Conservation (phyloP, 2,113 vertebrate genomes). For the Corythornis madagascariensis region DNA sequence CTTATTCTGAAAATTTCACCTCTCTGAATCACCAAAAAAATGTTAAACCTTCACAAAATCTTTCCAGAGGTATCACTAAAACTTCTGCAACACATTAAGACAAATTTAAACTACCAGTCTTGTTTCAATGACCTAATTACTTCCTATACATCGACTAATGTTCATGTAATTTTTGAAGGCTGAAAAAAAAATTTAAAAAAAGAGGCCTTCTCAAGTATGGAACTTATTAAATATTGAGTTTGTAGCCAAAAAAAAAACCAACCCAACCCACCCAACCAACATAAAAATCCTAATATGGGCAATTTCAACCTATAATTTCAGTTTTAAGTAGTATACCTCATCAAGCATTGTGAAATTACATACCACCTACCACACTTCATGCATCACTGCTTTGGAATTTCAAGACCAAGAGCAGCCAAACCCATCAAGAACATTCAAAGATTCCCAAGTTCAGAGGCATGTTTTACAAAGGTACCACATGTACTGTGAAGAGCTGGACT, state of each 20-base stretch:
- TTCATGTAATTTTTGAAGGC: background rate
- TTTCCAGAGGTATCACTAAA: background rate
- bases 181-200: background rate
- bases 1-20: background rate
- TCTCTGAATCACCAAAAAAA: background rate
- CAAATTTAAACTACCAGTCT: background rate
- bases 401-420: slow-evolving; percentile 25
- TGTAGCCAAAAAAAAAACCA: background rate
- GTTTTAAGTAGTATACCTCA: background rate
- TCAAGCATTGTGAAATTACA: slow-evolving; percentile 48
- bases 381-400: slow-evolving; percentile 15
- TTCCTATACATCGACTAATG: background rate
- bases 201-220: background rate
- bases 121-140: slow-evolving; percentile 6
- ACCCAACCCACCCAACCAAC: background rate
- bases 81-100: slow-evolving; percentile 5
- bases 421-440: background rate
- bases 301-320: slow-evolving; percentile 32
- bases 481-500: background rate
- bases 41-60: background rate
- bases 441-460: background rate
- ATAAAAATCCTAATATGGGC: slow-evolving; percentile 48
- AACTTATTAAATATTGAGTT: slow-evolving; percentile 33
- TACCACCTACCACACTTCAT: slow-evolving; percentile 5
- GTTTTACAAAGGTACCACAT: background rate